These are phyloP conservation scores for Halyomorpha halys DNA, from an alignment of 1,140 invertebrate species.

Conservation along the genomic window DNA sequence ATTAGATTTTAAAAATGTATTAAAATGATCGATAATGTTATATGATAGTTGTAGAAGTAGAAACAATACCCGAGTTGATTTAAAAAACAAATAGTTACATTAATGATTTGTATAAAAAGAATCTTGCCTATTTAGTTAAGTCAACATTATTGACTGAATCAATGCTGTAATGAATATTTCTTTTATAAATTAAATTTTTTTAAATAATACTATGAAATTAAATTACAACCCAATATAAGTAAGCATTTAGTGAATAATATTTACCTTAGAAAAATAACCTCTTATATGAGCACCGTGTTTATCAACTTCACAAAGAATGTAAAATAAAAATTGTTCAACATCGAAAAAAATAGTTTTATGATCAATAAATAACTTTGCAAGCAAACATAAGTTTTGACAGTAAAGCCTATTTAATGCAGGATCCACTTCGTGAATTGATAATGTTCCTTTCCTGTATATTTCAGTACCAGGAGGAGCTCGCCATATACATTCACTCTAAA, in stretches of 20 bases:
- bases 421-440: slow-evolving; percentile 85
- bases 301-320: slow-evolving; percentile 90
- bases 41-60: too few relatives aligned
- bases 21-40: too few relatives aligned
- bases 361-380: slow-evolving; percentile 93
- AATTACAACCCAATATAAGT: too few relatives aligned
- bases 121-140: too few relatives aligned
- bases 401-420: slow-evolving; percentile 87
- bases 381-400: slow-evolving; percentile 89
- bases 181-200: too few relatives aligned
- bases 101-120: too few relatives aligned
- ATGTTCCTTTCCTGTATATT: slow-evolving; percentile 83
- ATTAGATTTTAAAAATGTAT: too few relatives aligned
- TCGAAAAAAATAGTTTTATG: slow-evolving; percentile 97
- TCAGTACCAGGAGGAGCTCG: slow-evolving; percentile 81
- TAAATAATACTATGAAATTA: too few relatives aligned
- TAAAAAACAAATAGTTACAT: too few relatives aligned
- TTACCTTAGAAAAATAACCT: slow-evolving; percentile 93
- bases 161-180: too few relatives aligned
- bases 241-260: not conserved
- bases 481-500: slow-evolving; percentile 64
- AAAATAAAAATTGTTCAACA: slow-evolving; percentile 95
- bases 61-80: too few relatives aligned
- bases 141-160: too few relatives aligned
- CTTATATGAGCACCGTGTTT: slow-evolving; percentile 89